phyloP scores from a whole-genome alignment of 2,888 invertebrate species.

The Pheosia gnoma region DNA sequence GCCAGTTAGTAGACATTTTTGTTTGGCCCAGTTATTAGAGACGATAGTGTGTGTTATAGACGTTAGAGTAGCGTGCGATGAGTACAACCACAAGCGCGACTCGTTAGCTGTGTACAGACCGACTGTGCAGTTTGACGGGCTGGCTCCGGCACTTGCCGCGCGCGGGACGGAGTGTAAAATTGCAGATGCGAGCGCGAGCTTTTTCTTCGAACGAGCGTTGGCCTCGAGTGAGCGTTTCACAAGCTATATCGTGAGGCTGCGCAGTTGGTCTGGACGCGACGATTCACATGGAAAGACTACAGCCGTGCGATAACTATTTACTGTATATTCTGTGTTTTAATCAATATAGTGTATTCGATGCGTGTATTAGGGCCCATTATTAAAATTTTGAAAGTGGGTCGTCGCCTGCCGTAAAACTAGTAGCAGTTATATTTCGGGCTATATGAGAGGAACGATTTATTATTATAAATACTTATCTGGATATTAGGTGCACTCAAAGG shows the following conservation, averaged over 20 bases:
- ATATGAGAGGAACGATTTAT: not conserved
- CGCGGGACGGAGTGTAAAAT: too few species aligned
- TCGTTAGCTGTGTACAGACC: too few species aligned
- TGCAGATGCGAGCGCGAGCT: too few species aligned
- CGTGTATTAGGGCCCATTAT: slow-evolving; percentile 28
- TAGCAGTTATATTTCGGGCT: slow-evolving; percentile 9
- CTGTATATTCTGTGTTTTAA: slow-evolving; percentile 39
- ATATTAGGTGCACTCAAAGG: too few species aligned
- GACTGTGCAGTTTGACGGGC: too few species aligned
- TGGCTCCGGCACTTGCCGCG: too few species aligned
- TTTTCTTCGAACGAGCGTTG: too few species aligned
- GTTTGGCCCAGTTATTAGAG: slow-evolving; percentile 53
- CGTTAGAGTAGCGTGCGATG: slow-evolving; percentile 8
- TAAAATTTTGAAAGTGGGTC: slow-evolving; percentile 13
- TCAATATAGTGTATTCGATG: slow-evolving; percentile 31
- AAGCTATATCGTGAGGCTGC: too few species aligned
- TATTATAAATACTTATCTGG: not conserved
- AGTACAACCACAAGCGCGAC: not conserved
- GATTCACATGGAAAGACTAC: not conserved
- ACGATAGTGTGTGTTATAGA: slow-evolving; percentile 28
- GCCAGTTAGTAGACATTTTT: slow-evolving; percentile 65
- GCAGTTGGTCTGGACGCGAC: not conserved
- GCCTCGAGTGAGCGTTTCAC: too few species aligned
- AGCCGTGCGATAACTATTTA: not conserved
- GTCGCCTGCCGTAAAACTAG: slow-evolving; percentile 13